A percentile compares a stretch with the other conserved stretches of the same genome.
These are phyloP conservation scores for Hipposideros larvatus DNA, from an alignment of 2,797 vertebrate genomes.

Conservation along the genomic window DNA sequence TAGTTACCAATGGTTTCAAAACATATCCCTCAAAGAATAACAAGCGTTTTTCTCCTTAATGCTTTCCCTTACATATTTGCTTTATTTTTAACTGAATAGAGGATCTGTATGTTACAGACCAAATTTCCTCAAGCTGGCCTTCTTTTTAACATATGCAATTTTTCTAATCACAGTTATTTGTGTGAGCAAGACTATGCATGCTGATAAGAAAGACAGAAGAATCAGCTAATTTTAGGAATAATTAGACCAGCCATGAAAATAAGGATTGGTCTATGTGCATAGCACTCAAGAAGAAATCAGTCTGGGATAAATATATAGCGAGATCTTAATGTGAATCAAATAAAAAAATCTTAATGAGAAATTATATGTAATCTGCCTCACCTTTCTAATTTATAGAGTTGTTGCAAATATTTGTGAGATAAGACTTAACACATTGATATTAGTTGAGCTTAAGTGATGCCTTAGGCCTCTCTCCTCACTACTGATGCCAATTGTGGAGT, in stretches of 20 bases:
- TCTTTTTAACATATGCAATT: slow-evolving; percentile 60
- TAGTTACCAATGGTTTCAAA: slow-evolving; percentile 59
- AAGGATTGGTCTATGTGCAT: slow-evolving; percentile 13
- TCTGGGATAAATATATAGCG: neutral
- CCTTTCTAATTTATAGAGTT: neutral
- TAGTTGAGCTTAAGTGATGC: neutral
- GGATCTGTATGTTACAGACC: slow-evolving; percentile 42
- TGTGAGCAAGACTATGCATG: slow-evolving; percentile 16
- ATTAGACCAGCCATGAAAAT: slow-evolving; percentile 53
- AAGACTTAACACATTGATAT: neutral
- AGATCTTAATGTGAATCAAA: neutral
- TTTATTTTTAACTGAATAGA: slow-evolving; percentile 65
- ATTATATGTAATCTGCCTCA: neutral
- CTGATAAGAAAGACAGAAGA: slow-evolving; percentile 38
- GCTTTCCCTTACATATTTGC: slow-evolving; percentile 52
- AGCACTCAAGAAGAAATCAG: slow-evolving; percentile 49
- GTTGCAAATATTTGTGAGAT: neutral
- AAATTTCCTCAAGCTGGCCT: slow-evolving; percentile 59
- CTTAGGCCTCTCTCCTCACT: neutral
- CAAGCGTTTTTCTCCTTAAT: slow-evolving; percentile 44
- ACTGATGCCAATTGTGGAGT: neutral
- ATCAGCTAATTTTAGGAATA: slow-evolving; percentile 57
- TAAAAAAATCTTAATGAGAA: slow-evolving; percentile 5
- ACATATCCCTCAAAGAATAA: slow-evolving; percentile 53
- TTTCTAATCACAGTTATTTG: slow-evolving; percentile 67